Conservation (phyloP, 2,888 invertebrate genomes). For the Mactromeris polynyma region DNA sequence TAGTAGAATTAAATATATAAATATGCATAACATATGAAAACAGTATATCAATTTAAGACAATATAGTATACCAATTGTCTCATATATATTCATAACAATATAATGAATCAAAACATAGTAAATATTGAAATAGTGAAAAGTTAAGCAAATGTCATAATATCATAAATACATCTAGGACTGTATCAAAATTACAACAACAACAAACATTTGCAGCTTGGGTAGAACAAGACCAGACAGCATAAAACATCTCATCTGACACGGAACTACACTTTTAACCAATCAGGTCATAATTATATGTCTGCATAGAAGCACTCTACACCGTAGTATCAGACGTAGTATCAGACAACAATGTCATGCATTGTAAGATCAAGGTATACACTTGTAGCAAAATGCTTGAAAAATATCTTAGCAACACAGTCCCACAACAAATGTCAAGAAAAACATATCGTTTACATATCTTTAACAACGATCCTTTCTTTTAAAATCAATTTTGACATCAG, state of each 20-base stretch:
- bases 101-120: not conserved
- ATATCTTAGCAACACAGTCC: not conserved
- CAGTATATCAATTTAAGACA: not conserved
- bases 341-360: not conserved
- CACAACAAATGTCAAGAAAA: not conserved
- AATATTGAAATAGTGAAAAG: not conserved
- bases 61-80: not conserved
- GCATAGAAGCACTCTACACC: not conserved
- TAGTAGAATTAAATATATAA: constrained; percentile 34
- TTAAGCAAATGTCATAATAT: not conserved
- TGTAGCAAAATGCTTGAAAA: not conserved
- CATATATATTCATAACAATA: not conserved
- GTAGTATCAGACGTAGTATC: not conserved
- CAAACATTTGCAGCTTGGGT: not conserved
- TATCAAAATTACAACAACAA: not conserved
- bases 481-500: too few species aligned
- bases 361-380: not conserved
- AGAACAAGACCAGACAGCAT: not conserved
- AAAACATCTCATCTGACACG: not conserved
- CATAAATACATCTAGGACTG: not conserved
- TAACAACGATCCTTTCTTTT: not conserved
- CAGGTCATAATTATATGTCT: not conserved
- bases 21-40: constrained; percentile 14
- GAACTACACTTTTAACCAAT: not conserved
- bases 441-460: not conserved